Evolutionary conservation across 2,888 invertebrate species (phyloP).

Genomic region (Drosophila anomelani): DNA sequence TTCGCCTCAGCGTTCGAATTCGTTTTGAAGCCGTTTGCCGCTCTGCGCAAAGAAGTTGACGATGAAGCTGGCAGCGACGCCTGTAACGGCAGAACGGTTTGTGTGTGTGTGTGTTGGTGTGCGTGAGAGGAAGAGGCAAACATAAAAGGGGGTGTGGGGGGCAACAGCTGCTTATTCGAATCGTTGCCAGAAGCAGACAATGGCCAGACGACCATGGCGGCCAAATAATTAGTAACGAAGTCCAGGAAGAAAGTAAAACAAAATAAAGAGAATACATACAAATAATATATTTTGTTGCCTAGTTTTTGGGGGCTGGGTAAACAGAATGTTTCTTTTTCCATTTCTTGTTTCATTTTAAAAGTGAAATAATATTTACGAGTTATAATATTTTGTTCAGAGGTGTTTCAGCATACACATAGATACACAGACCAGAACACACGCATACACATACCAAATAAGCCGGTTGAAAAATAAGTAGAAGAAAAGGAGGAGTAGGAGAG

Average conservation of each 20-base stretch:
- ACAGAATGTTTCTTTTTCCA: too few species aligned
- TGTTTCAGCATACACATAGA: conserved; percentile 18
- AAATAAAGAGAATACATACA: too few species aligned
- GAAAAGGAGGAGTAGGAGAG: conserved; percentile 3
- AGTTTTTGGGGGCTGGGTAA: not conserved
- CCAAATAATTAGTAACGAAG: conserved; percentile 4
- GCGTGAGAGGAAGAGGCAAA: conserved; percentile 2
- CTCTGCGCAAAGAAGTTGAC: conserved; percentile 59
- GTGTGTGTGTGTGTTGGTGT: not conserved
- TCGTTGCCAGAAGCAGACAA: conserved; percentile 57
- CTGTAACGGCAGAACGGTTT: conserved; percentile 33
- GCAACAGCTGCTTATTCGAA: conserved; percentile 35
- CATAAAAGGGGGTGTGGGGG: conserved; percentile 31
- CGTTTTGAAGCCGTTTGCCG: conserved; percentile 64
- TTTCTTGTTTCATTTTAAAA: not conserved
- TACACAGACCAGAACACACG: conserved; percentile 14
- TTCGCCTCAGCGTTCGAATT: conserved; percentile 72
- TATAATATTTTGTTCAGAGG: not conserved
- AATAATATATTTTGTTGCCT: not conserved
- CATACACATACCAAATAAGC: conserved; percentile 21
- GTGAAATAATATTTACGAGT: too few species aligned
- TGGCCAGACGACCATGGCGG: conserved; percentile 13
- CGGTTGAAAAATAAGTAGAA: conserved; percentile 35
- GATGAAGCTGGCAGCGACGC: conserved; percentile 33
- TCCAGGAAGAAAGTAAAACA: not conserved